Conservation (phyloP, 2,888 invertebrate species). For the Lamellibrachia columna region DNA sequence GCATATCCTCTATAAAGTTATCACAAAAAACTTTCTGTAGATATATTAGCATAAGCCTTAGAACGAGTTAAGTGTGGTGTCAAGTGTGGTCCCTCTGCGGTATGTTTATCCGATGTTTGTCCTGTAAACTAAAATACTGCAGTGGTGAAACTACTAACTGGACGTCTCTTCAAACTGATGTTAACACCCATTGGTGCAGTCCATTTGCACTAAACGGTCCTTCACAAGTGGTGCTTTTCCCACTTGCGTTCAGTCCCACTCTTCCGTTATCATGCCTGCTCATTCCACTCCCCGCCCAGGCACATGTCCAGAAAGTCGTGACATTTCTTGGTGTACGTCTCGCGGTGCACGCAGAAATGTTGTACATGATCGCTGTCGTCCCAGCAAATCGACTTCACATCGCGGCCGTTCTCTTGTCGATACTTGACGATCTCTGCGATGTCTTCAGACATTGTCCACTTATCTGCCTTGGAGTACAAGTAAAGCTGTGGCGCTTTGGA, state of each 20-base stretch:
- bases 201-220: not conserved
- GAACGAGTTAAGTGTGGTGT: not conserved
- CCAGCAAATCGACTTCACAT: constrained; percentile 74
- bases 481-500: constrained; percentile 77
- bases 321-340: constrained; percentile 57
- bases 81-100: not conserved
- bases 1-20: not conserved
- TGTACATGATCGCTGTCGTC: constrained; percentile 80
- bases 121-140: not conserved
- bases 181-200: not conserved
- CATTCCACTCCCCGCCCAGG: not conserved
- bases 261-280: not conserved
- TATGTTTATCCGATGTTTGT: constrained; percentile 1
- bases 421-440: constrained; percentile 75
- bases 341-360: constrained; percentile 74
- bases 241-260: not conserved
- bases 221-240: not conserved
- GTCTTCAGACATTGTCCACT: constrained; percentile 75
- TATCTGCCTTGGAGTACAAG: constrained; percentile 78
- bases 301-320: constrained; percentile 44
- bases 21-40: not conserved
- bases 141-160: not conserved
- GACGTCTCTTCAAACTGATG: not conserved
- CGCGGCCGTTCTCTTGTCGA: constrained; percentile 72
- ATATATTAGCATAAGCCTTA: not conserved